phyloP scores from a whole-genome alignment of 2,113 vertebrate genomes.

The Prolemur simus region DNA sequence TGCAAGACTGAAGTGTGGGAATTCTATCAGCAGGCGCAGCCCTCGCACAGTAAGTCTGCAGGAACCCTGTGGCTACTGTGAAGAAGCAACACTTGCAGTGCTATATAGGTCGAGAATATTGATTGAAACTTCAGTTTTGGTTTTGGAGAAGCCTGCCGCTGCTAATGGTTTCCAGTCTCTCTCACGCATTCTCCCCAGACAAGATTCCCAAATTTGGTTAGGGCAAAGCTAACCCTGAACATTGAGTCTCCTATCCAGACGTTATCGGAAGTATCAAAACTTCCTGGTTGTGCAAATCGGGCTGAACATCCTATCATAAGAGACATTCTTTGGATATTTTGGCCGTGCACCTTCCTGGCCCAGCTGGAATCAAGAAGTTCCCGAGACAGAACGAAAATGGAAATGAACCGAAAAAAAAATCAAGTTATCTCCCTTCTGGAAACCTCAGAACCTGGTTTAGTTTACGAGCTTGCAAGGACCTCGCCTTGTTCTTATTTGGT shows the following conservation, averaged over 20 bases:
- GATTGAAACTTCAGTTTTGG: neutral
- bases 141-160: neutral
- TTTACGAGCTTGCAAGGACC: conserved; percentile 57
- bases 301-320: conserved; percentile 30
- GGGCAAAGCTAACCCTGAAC: neutral
- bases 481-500: conserved; percentile 47
- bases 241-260: neutral
- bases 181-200: neutral
- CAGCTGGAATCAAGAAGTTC: conserved; percentile 60
- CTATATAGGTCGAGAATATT: neutral
- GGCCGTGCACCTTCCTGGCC: conserved; percentile 40
- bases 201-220: conserved; percentile 60
- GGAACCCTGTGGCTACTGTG: accelerated
- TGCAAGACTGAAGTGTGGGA: neutral
- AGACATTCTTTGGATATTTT: conserved; percentile 71
- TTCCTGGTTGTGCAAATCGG: conserved; percentile 26
- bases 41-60: neutral
- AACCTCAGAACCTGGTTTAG: conserved; percentile 38
- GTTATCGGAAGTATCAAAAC: conserved; percentile 63
- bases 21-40: neutral
- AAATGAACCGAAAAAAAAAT: conserved; percentile 42
- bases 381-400: conserved; percentile 60
- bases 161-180: neutral
- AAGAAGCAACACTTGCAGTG: neutral
- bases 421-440: conserved; percentile 50